phyloP scores from a whole-genome alignment of 2,113 vertebrate genomes.

The Ascaphus truei region DNA sequence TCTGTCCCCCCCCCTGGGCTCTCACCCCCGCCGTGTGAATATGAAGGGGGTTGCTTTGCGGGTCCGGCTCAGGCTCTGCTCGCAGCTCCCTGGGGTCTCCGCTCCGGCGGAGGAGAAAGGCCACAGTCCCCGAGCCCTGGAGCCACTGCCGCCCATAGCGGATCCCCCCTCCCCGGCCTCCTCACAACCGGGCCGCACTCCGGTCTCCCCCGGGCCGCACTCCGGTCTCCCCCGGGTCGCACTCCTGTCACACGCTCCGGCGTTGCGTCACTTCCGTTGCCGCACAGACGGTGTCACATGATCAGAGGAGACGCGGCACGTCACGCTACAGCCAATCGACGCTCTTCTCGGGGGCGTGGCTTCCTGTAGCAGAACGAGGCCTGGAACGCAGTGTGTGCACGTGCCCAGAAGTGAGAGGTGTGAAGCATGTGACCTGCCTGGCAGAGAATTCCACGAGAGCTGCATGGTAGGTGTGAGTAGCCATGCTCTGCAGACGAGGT shows the following conservation, averaged over 20 bases:
- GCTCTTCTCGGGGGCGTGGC: too few relatives aligned
- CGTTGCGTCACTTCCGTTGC: slow-evolving; percentile 6
- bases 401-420: too few relatives aligned
- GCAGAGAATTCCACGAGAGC: too few relatives aligned
- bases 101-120: slow-evolving; percentile 72
- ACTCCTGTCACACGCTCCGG: slow-evolving; percentile 8
- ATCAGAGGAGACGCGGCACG: too few relatives aligned
- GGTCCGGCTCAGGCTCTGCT: slow-evolving; percentile 76
- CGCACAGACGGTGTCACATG: not conserved
- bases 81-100: slow-evolving; percentile 60
- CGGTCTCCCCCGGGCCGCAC: not conserved
- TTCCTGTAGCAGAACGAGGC: too few relatives aligned
- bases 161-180: not conserved
- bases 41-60: slow-evolving; percentile 80
- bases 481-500: too few relatives aligned
- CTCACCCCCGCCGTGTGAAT: slow-evolving; percentile 86
- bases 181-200: not conserved
- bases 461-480: too few relatives aligned
- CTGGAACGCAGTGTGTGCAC: too few relatives aligned
- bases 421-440: too few relatives aligned
- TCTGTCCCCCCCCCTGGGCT: not conserved
- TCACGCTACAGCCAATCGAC: not conserved
- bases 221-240: not conserved
- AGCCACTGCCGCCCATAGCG: slow-evolving; percentile 84
- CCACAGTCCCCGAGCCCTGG: slow-evolving; percentile 84